Conservation (phyloP, 1,140 invertebrate species). For the Temnothorax nylanderi region DNA sequence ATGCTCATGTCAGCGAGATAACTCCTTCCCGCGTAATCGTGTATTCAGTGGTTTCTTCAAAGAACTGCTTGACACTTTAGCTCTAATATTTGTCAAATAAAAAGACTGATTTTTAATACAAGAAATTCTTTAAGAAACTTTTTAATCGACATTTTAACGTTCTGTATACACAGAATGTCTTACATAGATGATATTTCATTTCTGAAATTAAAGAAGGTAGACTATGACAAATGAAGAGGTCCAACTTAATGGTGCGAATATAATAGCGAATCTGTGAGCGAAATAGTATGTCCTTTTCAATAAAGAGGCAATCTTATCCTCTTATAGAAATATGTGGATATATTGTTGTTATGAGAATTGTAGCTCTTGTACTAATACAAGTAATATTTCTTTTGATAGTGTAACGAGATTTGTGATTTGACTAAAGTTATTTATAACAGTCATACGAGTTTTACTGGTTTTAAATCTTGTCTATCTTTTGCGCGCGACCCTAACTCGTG, state of each 20-base stretch:
- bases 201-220: background rate
- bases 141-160: background rate
- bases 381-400: background rate
- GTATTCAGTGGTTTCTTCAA: background rate
- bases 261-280: background rate
- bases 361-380: background rate
- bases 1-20: constrained; percentile 50
- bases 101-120: background rate
- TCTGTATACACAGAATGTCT: background rate
- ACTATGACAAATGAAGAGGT: background rate
- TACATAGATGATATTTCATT: background rate
- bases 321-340: background rate
- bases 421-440: background rate
- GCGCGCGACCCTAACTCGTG: background rate
- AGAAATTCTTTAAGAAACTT: background rate
- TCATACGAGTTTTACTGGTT: constrained; percentile 8
- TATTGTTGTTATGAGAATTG: background rate
- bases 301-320: background rate
- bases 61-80: background rate
- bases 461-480: background rate
- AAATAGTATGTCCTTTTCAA: background rate
- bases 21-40: background rate
- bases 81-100: background rate
- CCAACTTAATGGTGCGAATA: background rate
- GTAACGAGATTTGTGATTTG: background rate